Base-by-base conservation (phyloP, 2,888 invertebrate genomes). In the Chrysolina haemoptera region DNA sequence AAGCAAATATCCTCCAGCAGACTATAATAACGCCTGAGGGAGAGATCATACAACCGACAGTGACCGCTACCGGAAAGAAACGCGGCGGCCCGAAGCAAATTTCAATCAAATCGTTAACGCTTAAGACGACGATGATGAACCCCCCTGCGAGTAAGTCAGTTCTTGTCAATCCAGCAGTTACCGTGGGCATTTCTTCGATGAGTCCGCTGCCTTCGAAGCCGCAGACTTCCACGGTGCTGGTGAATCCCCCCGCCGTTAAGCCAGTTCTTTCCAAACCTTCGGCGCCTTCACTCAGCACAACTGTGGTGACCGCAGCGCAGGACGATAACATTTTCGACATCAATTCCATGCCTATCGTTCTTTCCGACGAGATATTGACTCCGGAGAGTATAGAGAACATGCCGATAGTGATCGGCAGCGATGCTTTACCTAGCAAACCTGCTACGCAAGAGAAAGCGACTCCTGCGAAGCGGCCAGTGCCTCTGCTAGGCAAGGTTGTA, bases 311-410 rank as follows among this genome's bases (percentile, higher is more conserved):
- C 20, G 68, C 74, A 3, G 12, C 43, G 43, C 71, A 66, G 10
- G 82, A 84, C 66, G 90, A 91, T 76, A 84, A 88, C 71, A 87
- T 91, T 77, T 91, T 94, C 78, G 94, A 94, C 84, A 94, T 94
- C 46, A 92, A 93, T 85, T 93, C 93, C 1, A 94, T 94, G 93
- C 94, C 94, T 1, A 93, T 94, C 76, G 93, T 94, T 4, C 85
- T 94, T 55, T 92, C 93, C 43, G 94, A 94, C 79, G 93, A 94
- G 80, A 90, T 92, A 53, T 86, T 93, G 73, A 92, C 92, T 0
- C 90, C 93, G 0, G 93, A 93, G 82, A 92, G 88, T 81, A 91
- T 93, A 68, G 92, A 93, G 80, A 92, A 92, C 82, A 91, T 93
- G 90, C 93, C 93, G 0, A 76, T 80, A 62, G 76, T 80, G 12